Evolutionary conservation across 2,888 invertebrate species (phyloP).

Genomic region (Calliopum simillimum): DNA sequence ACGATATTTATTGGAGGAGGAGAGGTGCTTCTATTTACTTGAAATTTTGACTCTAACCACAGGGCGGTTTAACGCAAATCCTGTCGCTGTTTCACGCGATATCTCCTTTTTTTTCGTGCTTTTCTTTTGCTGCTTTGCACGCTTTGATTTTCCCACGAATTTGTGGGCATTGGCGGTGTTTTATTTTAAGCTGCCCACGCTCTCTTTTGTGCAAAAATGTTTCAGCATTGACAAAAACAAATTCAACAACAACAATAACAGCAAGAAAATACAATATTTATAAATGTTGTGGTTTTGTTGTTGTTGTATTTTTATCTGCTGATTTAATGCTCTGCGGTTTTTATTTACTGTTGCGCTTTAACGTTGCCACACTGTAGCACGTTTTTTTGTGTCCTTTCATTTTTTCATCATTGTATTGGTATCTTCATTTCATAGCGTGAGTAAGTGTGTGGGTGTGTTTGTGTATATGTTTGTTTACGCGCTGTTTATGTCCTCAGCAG

Average conservation of each 20-base stretch:
- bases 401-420: not conserved
- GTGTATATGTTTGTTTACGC: conserved; percentile 8
- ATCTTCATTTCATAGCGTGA: not conserved
- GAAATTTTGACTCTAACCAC: no score
- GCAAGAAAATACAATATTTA: not conserved
- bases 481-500: conserved; percentile 24
- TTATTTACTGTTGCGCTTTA: not conserved
- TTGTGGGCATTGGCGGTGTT: conserved; percentile 1
- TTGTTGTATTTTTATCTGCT: conserved; percentile 13
- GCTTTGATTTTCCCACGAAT: not conserved
- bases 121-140: no score
- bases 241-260: conserved; percentile 1
- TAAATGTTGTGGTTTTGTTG: not conserved
- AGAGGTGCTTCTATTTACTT: no score
- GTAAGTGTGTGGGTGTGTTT: conserved; percentile 12
- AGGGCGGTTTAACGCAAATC: no score
- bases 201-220: no score
- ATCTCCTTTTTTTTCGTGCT: no score
- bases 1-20: no score
- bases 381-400: not conserved
- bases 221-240: not conserved
- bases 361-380: not conserved
- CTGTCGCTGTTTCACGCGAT: no score
- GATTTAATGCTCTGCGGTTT: conserved; percentile 4
- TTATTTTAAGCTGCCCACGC: not conserved